These are phyloP conservation scores for Scaptodrosophila latifasciaeformis DNA, from an alignment of 2,888 invertebrate genomes.

Conservation along the genomic window DNA sequence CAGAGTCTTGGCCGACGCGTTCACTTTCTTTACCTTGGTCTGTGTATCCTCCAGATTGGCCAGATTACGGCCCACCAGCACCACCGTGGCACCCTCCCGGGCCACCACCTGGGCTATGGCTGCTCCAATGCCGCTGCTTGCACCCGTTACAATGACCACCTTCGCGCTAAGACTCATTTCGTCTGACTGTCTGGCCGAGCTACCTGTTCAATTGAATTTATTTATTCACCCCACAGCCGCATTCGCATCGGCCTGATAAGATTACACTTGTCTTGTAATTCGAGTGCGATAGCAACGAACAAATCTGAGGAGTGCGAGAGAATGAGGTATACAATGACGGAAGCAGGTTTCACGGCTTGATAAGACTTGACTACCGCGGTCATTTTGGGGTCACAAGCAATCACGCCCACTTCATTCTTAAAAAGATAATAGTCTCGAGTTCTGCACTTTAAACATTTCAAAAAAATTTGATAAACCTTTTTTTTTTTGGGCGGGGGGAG, in stretches of 20 bases:
- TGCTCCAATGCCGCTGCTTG: slow-evolving; percentile 85
- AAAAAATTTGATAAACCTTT: no score
- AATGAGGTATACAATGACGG: no score
- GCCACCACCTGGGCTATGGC: slow-evolving; percentile 82
- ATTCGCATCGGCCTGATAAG: slow-evolving; percentile 31
- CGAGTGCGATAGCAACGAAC: no score
- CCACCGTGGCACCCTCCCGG: slow-evolving; percentile 79
- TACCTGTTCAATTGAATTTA: slow-evolving; percentile 7
- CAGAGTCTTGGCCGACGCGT: slow-evolving; percentile 55
- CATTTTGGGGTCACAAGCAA: no score
- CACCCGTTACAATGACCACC: slow-evolving; percentile 81
- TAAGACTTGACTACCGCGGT: no score
- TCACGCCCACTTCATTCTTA: no score
- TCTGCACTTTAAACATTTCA: no score
- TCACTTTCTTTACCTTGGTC: slow-evolving; percentile 59
- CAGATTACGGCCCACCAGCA: slow-evolving; percentile 82
- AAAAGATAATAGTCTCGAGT: no score
- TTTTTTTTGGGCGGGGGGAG: no score
- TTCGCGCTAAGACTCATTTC: slow-evolving; percentile 67
- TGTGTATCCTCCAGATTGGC: slow-evolving; percentile 80
- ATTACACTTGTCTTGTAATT: slow-evolving; percentile 7
- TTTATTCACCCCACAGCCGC: slow-evolving; percentile 21
- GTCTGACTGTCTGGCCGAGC: slow-evolving; percentile 24
- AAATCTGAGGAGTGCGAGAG: no score
- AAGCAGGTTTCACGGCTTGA: no score